Evolutionary conservation across 2,888 invertebrate genomes (phyloP).

Genomic region (Lysandra coridon): DNA sequence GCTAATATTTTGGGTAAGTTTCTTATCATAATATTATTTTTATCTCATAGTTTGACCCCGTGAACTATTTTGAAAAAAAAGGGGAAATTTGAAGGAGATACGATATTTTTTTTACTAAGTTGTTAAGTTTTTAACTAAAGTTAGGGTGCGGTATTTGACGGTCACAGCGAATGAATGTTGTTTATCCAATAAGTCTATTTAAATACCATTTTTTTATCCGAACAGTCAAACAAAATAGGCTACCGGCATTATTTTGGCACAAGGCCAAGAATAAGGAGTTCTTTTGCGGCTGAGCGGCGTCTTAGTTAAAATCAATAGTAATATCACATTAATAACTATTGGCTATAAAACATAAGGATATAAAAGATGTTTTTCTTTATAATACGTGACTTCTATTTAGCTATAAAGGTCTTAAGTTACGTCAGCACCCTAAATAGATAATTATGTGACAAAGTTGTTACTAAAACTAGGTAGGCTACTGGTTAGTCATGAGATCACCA

Average conservation of each 20-base stretch:
- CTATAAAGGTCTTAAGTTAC: not conserved
- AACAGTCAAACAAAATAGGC: slow-evolving; percentile 31
- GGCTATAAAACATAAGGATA: not conserved
- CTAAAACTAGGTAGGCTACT: slow-evolving; percentile 32
- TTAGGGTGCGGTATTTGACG: not conserved
- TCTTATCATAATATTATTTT: not conserved
- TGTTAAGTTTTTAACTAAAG: slow-evolving; percentile 1
- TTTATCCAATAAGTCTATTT: not conserved
- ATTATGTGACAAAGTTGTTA: slow-evolving; percentile 35
- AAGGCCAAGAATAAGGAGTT: slow-evolving; percentile 54
- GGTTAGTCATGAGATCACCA: slow-evolving; percentile 39
- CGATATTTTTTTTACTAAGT: not conserved
- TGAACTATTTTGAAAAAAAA: not conserved
- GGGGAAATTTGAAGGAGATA: not conserved
- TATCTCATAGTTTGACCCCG: not conserved
- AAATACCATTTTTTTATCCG: slow-evolving; percentile 13
- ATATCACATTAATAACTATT: slow-evolving; percentile 41
- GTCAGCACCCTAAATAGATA: slow-evolving; percentile 3
- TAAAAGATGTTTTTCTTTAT: not conserved
- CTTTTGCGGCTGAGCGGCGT: slow-evolving; percentile 53
- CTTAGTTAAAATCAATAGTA: slow-evolving; percentile 47
- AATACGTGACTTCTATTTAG: not conserved
- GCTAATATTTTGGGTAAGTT: slow-evolving; percentile 71
- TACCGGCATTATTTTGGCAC: slow-evolving; percentile 64
- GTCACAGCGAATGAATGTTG: not conserved